phyloP scores from a whole-genome alignment of 2,888 invertebrate genomes.

The Coelinius sp. region DNA sequence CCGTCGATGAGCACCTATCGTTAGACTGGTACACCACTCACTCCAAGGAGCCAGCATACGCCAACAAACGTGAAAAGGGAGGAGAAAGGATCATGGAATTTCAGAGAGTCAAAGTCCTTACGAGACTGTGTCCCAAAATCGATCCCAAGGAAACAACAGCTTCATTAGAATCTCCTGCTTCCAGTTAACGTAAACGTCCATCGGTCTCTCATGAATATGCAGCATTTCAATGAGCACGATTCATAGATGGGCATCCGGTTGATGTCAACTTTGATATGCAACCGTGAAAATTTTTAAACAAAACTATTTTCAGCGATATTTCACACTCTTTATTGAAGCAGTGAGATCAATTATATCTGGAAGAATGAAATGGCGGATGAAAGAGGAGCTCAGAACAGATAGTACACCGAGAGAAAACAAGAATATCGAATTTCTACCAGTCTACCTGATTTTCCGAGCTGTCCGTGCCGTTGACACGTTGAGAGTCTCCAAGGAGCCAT shows the following conservation, averaged over 20 bases:
- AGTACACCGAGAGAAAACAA: background rate
- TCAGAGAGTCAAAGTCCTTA: conserved; percentile 45
- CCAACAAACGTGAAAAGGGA: conserved; percentile 42
- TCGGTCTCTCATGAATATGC: conserved; percentile 63
- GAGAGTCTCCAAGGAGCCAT: conserved; percentile 34
- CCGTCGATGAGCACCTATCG: conserved; percentile 25
- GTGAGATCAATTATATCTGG: conserved; percentile 18
- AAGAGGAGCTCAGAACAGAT: background rate
- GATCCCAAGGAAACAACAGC: conserved; percentile 66
- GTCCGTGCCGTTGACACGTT: conserved; percentile 34
- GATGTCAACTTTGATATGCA: background rate
- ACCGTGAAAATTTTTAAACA: too few species aligned
- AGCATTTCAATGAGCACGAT: conserved; percentile 44
- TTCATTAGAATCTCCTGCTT: conserved; percentile 63
- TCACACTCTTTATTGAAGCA: background rate
- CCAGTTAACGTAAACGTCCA: conserved; percentile 1
- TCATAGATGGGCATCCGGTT: background rate
- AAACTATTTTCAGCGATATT: too few species aligned
- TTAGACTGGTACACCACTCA: conserved; percentile 32
- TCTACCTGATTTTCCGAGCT: conserved; percentile 37
- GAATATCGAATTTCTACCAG: conserved; percentile 34
- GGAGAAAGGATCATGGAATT: conserved; percentile 51
- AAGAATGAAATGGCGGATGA: background rate
- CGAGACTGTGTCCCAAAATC: conserved; percentile 43
- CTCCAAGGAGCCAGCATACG: conserved; percentile 27